phyloP scores from a whole-genome alignment of 2,113 vertebrate genomes.

The Mus pahari region DNA sequence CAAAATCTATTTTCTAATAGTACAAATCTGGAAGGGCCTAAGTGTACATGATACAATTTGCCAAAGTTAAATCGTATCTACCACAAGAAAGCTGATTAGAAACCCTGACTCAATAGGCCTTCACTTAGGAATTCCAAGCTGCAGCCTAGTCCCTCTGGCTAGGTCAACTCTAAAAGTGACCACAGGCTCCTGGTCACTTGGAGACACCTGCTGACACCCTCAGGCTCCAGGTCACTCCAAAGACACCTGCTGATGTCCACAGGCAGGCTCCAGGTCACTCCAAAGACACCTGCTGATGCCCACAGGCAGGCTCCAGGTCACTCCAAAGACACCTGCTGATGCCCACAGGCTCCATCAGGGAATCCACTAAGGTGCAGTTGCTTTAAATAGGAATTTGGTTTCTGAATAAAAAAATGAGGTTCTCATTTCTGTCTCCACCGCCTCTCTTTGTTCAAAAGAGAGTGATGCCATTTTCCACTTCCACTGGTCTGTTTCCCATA shows the following conservation, averaged over 20 bases:
- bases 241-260: background rate
- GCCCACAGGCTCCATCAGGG: background rate
- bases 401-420: background rate
- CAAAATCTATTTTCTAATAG: background rate
- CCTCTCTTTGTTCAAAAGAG: background rate
- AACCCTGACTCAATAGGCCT: background rate
- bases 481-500: conserved; percentile 64
- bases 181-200: no score
- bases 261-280: background rate
- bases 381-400: background rate
- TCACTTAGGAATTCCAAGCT: background rate
- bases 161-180: background rate
- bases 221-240: background rate
- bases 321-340: background rate
- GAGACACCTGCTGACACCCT: background rate
- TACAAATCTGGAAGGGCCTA: background rate
- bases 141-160: background rate
- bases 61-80: background rate
- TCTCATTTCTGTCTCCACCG: background rate
- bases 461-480: conserved; percentile 25
- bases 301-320: background rate
- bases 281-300: background rate
- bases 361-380: background rate
- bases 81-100: background rate
- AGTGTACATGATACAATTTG: background rate